Conservation (phyloP, 2,797 vertebrate species). For the Agapornis canus region DNA sequence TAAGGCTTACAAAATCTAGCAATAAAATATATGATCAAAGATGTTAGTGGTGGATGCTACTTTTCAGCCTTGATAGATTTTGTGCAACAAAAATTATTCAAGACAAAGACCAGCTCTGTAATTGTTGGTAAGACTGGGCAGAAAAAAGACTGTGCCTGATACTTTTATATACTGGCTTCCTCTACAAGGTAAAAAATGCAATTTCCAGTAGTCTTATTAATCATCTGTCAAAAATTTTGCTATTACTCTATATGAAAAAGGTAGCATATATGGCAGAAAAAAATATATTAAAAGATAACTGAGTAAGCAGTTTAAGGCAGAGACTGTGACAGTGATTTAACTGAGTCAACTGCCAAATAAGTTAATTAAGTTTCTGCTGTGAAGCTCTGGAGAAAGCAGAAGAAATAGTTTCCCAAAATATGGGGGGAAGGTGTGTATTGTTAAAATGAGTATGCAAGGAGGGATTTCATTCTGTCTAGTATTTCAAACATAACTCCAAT, state of each 20-base stretch:
- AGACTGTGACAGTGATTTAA: not conserved
- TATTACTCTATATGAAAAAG: not conserved
- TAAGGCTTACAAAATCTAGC: not conserved
- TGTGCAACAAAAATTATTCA: not conserved
- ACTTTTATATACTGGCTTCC: not conserved
- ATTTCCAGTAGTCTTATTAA: not conserved
- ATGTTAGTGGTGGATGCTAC: not conserved
- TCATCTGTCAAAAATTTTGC: not conserved
- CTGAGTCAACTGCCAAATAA: not conserved
- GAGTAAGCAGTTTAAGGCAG: not conserved
- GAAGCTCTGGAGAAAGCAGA: not conserved
- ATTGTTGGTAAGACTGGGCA: not conserved
- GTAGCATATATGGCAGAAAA: not conserved
- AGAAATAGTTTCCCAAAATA: not conserved
- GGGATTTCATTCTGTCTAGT: not conserved
- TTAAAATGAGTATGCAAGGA: not conserved
- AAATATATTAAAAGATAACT: not conserved
- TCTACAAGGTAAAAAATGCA: not conserved
- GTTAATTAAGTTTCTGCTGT: not conserved
- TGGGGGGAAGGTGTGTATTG: not conserved
- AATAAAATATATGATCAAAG: not conserved
- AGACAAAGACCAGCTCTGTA: not conserved
- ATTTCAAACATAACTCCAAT: not conserved
- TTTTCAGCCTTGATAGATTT: not conserved
- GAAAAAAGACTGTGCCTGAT: not conserved